These are phyloP conservation scores for Tipula vernalis DNA, from an alignment of 2,888 invertebrate genomes.

Conservation along the genomic window DNA sequence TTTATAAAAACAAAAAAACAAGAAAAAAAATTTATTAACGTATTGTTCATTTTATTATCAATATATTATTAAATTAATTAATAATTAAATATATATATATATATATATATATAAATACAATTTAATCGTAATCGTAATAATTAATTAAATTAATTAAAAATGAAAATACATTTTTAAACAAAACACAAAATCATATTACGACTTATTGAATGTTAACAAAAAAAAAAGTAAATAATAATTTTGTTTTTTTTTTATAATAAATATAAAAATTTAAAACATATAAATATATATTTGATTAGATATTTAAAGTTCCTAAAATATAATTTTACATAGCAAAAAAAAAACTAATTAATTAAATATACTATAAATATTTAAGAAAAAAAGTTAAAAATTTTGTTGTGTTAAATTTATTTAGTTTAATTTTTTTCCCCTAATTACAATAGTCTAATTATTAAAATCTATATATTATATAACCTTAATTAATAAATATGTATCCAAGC, in stretches of 20 bases:
- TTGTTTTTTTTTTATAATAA: not conserved
- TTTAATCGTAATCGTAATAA: not conserved
- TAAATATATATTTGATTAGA: not conserved
- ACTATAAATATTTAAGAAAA: not conserved
- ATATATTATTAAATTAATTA: not conserved
- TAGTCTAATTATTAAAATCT: not conserved
- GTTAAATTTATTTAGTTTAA: not conserved
- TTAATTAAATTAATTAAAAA: not conserved
- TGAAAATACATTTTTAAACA: not conserved
- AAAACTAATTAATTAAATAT: not conserved
- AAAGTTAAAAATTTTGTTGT: not conserved
- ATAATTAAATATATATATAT: not conserved
- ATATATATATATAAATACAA: not conserved
- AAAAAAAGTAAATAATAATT: not conserved
- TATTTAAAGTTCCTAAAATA: not conserved
- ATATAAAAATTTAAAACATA: not conserved
- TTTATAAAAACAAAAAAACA: not conserved
- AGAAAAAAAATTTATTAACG: not conserved
- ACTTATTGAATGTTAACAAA: not conserved
- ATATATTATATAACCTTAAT: not conserved
- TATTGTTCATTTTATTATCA: conserved; percentile 4
- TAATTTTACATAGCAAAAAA: not conserved
- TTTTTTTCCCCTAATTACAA: not conserved
- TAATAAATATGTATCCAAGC: not conserved
- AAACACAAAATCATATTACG: not conserved